phyloP scores from a whole-genome alignment of 1,140 invertebrate species.

The Riptortus pedestris region DNA sequence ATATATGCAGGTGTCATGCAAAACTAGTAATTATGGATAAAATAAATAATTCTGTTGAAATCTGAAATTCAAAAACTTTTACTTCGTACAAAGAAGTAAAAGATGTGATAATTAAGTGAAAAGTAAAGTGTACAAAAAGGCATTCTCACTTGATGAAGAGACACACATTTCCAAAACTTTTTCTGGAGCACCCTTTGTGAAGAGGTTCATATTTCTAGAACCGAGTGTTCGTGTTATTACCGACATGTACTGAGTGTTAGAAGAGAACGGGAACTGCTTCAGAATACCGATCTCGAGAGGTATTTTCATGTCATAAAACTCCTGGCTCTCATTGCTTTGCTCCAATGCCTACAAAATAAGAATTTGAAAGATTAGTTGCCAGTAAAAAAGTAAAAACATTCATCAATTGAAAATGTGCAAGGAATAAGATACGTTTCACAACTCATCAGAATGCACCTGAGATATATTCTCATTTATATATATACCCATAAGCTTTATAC shows the following conservation, averaged over 20 bases:
- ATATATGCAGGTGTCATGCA: too few relatives aligned
- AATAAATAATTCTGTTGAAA: too few relatives aligned
- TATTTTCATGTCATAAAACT: conserved; percentile 25
- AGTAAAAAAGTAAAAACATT: neutral
- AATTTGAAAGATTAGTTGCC: neutral
- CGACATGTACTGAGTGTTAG: conserved; percentile 77
- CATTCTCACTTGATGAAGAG: conserved; percentile 49
- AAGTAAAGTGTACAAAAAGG: too few relatives aligned
- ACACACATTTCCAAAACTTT: conserved; percentile 58
- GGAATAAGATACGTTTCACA: too few relatives aligned
- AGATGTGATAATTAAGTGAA: too few relatives aligned
- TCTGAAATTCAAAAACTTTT: too few relatives aligned
- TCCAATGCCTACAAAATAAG: neutral
- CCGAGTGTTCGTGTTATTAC: conserved; percentile 71
- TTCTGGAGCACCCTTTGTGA: conserved; percentile 84
- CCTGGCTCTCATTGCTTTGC: neutral
- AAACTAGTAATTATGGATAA: too few relatives aligned
- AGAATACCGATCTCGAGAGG: conserved; percentile 64
- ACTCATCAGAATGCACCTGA: too few relatives aligned
- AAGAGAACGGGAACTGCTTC: conserved; percentile 82
- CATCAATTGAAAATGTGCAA: neutral
- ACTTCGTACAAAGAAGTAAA: too few relatives aligned
- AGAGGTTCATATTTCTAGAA: conserved; percentile 64
- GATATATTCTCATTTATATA: too few relatives aligned
- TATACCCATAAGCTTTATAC: too few relatives aligned